Evolutionary conservation across 1,140 invertebrate species (phyloP).

Genomic region (Danaus melanippus): DNA sequence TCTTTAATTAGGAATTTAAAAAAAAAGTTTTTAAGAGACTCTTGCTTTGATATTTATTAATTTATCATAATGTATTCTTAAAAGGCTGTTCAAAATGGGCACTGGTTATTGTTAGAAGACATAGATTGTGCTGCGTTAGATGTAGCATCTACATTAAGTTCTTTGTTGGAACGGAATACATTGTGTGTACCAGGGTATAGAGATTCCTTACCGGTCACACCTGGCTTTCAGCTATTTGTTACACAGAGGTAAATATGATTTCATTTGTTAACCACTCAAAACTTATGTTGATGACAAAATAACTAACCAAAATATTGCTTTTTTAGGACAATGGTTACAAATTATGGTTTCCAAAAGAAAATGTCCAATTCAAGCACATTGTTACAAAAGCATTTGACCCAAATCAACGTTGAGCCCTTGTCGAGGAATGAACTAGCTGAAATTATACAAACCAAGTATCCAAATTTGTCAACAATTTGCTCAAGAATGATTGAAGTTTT

Average conservation of each 20-base stretch:
- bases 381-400: conserved; percentile 87
- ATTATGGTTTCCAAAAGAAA: conserved; percentile 76
- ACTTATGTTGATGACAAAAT: too few species aligned
- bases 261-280: not conserved
- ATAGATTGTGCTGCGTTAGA: conserved; percentile 95
- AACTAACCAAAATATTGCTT: conserved; percentile 14
- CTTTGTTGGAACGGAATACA: conserved; percentile 87
- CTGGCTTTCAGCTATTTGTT: conserved; percentile 93
- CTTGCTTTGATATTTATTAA: not conserved
- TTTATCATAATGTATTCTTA: conserved; percentile 4
- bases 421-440: conserved; percentile 80
- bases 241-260: conserved; percentile 81
- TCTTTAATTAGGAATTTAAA: too few species aligned
- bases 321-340: conserved; percentile 74
- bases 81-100: conserved; percentile 87
- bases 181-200: conserved; percentile 90
- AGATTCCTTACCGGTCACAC: conserved; percentile 82
- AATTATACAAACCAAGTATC: conserved; percentile 80
- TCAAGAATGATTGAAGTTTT: conserved; percentile 89
- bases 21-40: too few species aligned
- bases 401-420: conserved; percentile 86
- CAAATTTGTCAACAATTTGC: conserved; percentile 81
- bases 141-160: conserved; percentile 89
- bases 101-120: conserved; percentile 97
- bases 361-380: conserved; percentile 76